Conservation (phyloP, 2,113 vertebrate species). For the Sylvietta virens region DNA sequence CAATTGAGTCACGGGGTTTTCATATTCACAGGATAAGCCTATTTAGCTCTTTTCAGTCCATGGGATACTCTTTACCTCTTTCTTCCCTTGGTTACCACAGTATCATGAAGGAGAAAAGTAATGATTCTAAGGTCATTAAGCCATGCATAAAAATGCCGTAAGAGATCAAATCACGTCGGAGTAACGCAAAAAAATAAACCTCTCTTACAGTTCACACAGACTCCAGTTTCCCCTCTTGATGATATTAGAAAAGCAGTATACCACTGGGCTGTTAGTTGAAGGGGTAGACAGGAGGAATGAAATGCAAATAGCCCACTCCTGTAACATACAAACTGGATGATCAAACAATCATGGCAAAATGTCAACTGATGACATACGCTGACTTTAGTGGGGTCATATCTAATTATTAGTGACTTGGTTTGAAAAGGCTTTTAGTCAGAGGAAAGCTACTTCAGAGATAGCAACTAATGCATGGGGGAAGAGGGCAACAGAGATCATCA, state of each 20-base stretch:
- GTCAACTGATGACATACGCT: conserved; percentile 13
- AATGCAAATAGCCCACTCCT: conserved; percentile 36
- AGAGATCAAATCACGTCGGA: conserved; percentile 58
- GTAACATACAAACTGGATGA: conserved; percentile 32
- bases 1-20: conserved; percentile 64
- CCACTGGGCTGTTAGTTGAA: neutral
- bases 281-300: neutral
- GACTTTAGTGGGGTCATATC: neutral
- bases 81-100: conserved; percentile 20
- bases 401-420: conserved; percentile 30
- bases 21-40: conserved; percentile 63
- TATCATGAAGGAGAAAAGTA: conserved; percentile 51
- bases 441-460: conserved; percentile 15
- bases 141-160: conserved; percentile 54
- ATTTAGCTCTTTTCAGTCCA: conserved; percentile 59
- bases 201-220: neutral
- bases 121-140: conserved; percentile 58
- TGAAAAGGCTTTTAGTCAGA: conserved; percentile 12
- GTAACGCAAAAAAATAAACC: neutral
- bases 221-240: neutral
- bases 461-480: neutral
- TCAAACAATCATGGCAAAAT: conserved; percentile 31
- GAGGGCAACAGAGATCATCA: neutral
- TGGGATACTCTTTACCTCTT: conserved; percentile 52
- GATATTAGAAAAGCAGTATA: neutral